Evolutionary conservation across 2,797 vertebrate species (phyloP).

Genomic region (Tragelaphus eurycerus): DNA sequence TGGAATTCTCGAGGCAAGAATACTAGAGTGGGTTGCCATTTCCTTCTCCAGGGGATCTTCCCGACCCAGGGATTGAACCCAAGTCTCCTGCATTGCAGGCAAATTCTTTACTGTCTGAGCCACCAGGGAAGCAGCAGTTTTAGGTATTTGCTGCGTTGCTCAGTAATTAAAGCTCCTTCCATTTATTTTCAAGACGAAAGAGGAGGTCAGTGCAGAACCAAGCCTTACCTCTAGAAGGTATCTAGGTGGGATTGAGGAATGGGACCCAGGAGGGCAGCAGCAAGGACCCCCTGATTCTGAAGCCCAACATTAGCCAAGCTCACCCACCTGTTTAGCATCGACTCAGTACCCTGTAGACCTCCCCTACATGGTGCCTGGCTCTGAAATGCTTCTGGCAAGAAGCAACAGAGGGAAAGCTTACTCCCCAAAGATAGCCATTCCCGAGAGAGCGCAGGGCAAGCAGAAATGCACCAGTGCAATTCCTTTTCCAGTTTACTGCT

Average conservation of each 20-base stretch:
- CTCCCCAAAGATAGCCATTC: background rate
- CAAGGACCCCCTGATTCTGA: background rate
- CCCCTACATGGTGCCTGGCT: too few species aligned
- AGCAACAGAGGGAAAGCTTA: background rate
- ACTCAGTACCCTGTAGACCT: background rate
- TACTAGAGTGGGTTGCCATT: background rate
- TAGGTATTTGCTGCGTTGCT: background rate
- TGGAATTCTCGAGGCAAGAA: background rate
- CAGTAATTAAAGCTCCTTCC: background rate
- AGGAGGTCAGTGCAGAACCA: background rate
- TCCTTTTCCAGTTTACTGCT: background rate
- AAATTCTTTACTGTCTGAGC: background rate
- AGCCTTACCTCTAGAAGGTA: background rate
- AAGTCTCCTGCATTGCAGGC: background rate
- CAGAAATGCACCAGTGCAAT: background rate
- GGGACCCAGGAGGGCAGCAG: background rate
- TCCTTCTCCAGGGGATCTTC: background rate
- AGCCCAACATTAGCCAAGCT: background rate
- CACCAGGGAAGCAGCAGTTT: background rate
- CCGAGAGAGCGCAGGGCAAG: background rate
- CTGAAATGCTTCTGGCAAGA: background rate
- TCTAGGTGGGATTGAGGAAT: accelerated
- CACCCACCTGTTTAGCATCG: accelerated
- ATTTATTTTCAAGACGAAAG: background rate
- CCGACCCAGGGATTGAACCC: background rate